Base-by-base conservation (phyloP, 2,113 vertebrate genomes). In the Pipra filicauda region DNA sequence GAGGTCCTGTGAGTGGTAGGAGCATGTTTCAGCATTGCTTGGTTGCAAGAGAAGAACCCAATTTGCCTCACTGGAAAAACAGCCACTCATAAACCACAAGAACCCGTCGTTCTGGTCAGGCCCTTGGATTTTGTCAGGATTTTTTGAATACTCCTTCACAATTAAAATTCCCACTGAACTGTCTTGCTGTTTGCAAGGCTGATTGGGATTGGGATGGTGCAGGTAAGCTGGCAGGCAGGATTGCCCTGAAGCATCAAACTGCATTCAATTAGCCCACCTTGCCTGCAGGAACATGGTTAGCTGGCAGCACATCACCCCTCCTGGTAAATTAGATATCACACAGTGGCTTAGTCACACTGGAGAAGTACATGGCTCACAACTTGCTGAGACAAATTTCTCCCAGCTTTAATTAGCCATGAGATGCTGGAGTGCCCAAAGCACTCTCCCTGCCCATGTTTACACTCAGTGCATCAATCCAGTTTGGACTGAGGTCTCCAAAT, bases 371-470 rank as follows among this genome's bases (percentile, higher is more conserved):
- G 82, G 85, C 69, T 91, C 75, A 26, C 90, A 92, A 95, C 95
- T 85, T 96, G 95, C 90, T 64, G 76, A 95, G 92, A 89, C 92
- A 88, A 93, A 94, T 94, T 95, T 73, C 88, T 93, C 76, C 61
- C 65, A 48, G 65, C 54, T 93, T 93, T 94, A 93, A 96, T 97
- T 92, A 93, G 69, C 84, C 3, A 0, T 69, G 82, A 95, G 93
- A 83, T 93, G 72, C 43, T 59, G 33, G 78, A 88, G 48, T 35
- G 78, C 92, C 82, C 85, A 37, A 44, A 93, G 79, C 88, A 44
- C 67, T 81, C 57, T 78, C 44, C 48, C 64, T 94, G 86, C 79
- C 83, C 3, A 0, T 94, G 80, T 96, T 95, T 95, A 86, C 52
- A 66, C 64, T 91, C 5, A 0, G 30, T 76, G 67, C 87, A 61